Evolutionary conservation across 2,888 invertebrate genomes (phyloP).

Genomic region (Empis livida): DNA sequence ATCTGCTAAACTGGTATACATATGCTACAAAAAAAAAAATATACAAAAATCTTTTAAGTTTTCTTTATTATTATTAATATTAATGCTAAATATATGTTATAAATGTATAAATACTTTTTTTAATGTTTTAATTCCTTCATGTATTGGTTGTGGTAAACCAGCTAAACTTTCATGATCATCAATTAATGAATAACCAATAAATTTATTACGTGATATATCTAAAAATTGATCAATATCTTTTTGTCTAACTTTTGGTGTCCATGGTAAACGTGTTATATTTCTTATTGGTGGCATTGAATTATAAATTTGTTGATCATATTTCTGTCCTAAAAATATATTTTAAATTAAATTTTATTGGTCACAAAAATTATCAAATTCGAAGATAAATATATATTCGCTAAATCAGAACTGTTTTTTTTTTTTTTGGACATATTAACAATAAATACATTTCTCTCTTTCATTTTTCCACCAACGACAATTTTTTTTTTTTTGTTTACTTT

Average conservation of each 20-base stretch:
- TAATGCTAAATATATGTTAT: too few species aligned
- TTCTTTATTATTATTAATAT: too few species aligned
- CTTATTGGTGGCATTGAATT: conserved; percentile 23
- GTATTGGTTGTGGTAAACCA: conserved; percentile 92
- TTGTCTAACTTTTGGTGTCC: conserved; percentile 91
- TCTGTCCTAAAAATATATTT: conserved; percentile 12
- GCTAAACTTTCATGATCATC: conserved; percentile 81
- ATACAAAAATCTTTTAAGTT: too few species aligned
- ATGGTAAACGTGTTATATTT: conserved; percentile 55
- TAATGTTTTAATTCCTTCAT: conserved; percentile 85
- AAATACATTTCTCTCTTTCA: too few species aligned
- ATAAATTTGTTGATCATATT: conserved; percentile 11
- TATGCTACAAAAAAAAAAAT: conserved; percentile 47
- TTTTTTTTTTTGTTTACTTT: too few species aligned
- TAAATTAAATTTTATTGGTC: too few species aligned
- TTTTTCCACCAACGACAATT: too few species aligned
- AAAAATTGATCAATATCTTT: conserved; percentile 88
- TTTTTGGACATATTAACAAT: too few species aligned
- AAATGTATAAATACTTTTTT: conserved; percentile 42
- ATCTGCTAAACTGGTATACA: conserved; percentile 88
- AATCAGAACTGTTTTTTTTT: too few species aligned
- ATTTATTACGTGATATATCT: conserved; percentile 83
- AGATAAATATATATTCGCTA: too few species aligned
- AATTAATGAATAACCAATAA: conserved; percentile 86
- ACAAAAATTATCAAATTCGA: too few species aligned